Evolutionary conservation across 2,888 invertebrate genomes (phyloP).

Genomic region (Cremastobaeus sp.): DNA sequence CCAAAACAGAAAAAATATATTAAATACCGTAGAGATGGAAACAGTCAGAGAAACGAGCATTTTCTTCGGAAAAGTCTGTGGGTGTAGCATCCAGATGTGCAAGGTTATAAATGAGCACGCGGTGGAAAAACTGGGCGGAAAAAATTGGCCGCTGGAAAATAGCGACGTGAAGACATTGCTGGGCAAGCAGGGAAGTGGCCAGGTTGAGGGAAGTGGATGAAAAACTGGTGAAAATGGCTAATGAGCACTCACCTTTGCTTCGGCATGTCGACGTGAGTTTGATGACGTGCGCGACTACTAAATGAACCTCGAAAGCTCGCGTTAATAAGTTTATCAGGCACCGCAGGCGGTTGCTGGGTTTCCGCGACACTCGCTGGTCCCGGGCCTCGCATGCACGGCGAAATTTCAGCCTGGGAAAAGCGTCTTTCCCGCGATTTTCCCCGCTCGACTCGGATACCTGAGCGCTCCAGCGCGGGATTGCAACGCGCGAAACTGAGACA

Average conservation of each 20-base stretch:
- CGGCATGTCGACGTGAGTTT: conserved; percentile 72
- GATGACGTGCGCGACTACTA: conserved; percentile 43
- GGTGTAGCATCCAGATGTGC: conserved; percentile 24
- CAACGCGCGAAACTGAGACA: conserved; percentile 75
- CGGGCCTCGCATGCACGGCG: neutral
- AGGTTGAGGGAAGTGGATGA: conserved; percentile 9
- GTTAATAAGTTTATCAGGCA: too few species aligned
- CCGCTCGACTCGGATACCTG: conserved; percentile 34
- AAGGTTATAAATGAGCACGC: conserved; percentile 45
- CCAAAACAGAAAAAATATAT: conserved; percentile 1
- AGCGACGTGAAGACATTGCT: too few species aligned
- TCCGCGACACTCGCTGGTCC: neutral
- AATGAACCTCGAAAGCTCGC: conserved; percentile 14
- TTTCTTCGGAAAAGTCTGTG: neutral
- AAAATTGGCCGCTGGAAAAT: neutral
- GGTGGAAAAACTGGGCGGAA: neutral
- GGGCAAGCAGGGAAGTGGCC: too few species aligned
- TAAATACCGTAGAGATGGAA: too few species aligned
- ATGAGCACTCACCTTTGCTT: conserved; percentile 73
- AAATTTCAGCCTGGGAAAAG: neutral
- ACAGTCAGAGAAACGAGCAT: too few species aligned
- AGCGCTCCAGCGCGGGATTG: conserved; percentile 73
- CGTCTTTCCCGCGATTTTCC: conserved; percentile 8
- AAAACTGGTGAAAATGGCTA: conserved; percentile 56
- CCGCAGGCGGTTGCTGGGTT: neutral